These are phyloP conservation scores for Malurus elegans DNA, from an alignment of 2,113 vertebrate species.

Conservation along the genomic window DNA sequence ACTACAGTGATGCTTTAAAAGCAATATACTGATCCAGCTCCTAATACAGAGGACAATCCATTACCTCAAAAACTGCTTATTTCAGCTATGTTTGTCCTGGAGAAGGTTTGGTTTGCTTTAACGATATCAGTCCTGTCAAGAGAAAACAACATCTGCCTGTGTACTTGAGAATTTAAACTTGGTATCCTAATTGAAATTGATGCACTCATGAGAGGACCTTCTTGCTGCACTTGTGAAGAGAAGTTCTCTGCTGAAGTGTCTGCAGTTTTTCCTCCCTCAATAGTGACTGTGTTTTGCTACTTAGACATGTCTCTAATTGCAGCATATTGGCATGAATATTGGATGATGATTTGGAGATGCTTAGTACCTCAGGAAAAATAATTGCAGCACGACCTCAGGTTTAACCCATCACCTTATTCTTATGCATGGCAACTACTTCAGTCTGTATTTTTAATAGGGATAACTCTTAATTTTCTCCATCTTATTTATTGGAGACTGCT, in stretches of 20 bases:
- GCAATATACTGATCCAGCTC: not conserved
- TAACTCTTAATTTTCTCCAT: not conserved
- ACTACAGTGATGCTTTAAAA: not conserved
- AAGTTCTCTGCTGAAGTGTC: not conserved
- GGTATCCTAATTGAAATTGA: not conserved
- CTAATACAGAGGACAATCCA: not conserved
- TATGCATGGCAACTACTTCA: not conserved
- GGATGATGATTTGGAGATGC: conserved; percentile 35
- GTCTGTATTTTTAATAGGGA: not conserved
- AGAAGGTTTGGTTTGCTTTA: not conserved
- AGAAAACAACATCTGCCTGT: not conserved
- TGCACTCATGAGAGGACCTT: not conserved
- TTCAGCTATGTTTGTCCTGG: not conserved
- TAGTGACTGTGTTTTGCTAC: not conserved
- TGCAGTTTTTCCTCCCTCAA: not conserved
- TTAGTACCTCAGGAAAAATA: conserved; percentile 27
- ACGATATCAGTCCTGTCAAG: not conserved
- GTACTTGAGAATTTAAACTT: not conserved
- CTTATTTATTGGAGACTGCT: not conserved
- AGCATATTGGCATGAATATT: conserved; percentile 47
- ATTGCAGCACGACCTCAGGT: conserved; percentile 21
- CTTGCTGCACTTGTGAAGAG: not conserved
- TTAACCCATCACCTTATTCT: not conserved
- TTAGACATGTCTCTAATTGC: conserved; percentile 14
- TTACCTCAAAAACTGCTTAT: not conserved